Evolutionary conservation across 2,888 invertebrate species (phyloP).

Genomic region (Herminia tarsipennalis): DNA sequence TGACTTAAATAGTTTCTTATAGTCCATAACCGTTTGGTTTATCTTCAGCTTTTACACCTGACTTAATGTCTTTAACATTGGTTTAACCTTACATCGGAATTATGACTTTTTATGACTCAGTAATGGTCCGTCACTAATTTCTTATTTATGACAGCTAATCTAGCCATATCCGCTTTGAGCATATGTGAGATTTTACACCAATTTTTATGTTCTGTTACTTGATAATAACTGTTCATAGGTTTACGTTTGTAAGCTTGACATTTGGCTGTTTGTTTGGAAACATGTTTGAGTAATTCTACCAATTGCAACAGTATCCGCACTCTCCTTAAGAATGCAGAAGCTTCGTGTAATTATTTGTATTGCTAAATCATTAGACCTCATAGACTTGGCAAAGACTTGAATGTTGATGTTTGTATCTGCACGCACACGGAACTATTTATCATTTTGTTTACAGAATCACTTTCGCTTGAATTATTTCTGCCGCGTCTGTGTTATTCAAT

Average conservation of each 20-base stretch:
- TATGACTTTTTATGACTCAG: conserved; percentile 36
- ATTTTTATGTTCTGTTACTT: conserved; percentile 7
- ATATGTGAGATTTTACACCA: conserved; percentile 9
- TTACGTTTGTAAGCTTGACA: background rate
- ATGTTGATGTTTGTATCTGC: background rate
- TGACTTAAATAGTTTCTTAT: background rate
- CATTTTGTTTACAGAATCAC: conserved; percentile 19
- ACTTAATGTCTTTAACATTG: conserved; percentile 12
- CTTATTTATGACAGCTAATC: conserved; percentile 25
- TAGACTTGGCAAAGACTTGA: background rate
- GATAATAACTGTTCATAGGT: conserved; percentile 2
- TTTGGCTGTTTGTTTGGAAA: background rate
- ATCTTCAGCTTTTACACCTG: conserved; percentile 24
- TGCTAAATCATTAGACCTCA: too few relatives aligned
- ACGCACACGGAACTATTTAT: conserved; percentile 2
- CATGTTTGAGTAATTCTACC: background rate
- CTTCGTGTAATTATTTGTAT: too few relatives aligned
- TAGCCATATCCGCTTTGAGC: conserved; percentile 12
- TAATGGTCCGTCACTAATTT: conserved; percentile 37
- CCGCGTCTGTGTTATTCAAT: conserved; percentile 30
- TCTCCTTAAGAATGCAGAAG: too few relatives aligned
- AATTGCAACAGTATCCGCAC: too few relatives aligned
- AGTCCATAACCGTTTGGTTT: conserved; percentile 15
- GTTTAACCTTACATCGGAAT: conserved; percentile 13
- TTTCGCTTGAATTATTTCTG: conserved; percentile 27